Percentiles rank a stretch among this genome's conserved stretches.
Evolutionary conservation across 2,113 vertebrate genomes (phyloP).

Genomic region (Lycocorax pyrrhopterus): DNA sequence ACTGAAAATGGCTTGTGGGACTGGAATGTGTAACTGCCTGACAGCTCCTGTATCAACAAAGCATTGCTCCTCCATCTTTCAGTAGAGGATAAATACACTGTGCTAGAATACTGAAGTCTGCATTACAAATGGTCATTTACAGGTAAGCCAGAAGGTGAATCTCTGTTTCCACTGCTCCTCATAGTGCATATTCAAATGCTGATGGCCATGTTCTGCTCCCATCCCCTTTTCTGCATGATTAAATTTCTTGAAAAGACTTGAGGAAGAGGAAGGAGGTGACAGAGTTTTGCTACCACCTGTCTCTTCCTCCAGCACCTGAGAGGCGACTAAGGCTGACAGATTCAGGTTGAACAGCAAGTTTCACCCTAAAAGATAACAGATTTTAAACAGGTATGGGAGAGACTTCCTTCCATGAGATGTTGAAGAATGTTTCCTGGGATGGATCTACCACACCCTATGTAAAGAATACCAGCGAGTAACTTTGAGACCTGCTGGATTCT

Average conservation of each 20-base stretch:
- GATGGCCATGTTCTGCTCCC: not conserved
- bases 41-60: not conserved
- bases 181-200: not conserved
- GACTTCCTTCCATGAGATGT: not conserved
- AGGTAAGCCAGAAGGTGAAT: not conserved
- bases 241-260: not conserved
- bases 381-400: not conserved
- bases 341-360: not conserved
- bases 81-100: not conserved
- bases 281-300: not conserved
- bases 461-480: not conserved
- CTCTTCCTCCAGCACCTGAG: not conserved
- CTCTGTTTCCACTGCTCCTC: not conserved
- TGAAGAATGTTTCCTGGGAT: not conserved
- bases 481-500: not conserved
- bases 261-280: not conserved
- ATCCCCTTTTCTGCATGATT: not conserved
- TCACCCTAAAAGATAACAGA: not conserved
- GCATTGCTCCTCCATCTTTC: not conserved
- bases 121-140: not conserved
- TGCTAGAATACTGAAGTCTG: not conserved
- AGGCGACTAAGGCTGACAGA: not conserved
- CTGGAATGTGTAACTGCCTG: not conserved
- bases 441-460: not conserved
- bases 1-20: not conserved